Percentiles rank a stretch among this genome's conserved stretches.
These are phyloP conservation scores for Monopterus albus DNA, from an alignment of 2,113 vertebrate species.

Conservation along the genomic window DNA sequence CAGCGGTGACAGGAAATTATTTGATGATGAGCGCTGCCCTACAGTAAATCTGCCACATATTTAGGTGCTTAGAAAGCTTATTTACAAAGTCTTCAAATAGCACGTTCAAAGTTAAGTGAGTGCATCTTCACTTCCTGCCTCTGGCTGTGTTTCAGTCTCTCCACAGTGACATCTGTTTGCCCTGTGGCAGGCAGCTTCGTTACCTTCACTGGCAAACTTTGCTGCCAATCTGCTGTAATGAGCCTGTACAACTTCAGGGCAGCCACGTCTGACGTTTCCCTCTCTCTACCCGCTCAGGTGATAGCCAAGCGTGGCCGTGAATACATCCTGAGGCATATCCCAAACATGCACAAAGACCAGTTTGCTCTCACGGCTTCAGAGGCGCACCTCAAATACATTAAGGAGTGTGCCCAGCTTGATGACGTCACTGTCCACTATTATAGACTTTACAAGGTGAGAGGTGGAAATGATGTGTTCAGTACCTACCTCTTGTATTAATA, in stretches of 20 bases:
- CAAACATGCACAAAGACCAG: constrained; percentile 99
- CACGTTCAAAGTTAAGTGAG: constrained; percentile 5
- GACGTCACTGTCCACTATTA: constrained; percentile 98
- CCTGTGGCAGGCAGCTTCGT: constrained; percentile 16
- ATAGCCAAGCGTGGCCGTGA: constrained; percentile 95
- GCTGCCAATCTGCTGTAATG: constrained; percentile 11
- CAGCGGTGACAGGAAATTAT: constrained; percentile 69
- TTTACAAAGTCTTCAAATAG: constrained; percentile 20
- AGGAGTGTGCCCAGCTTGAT: constrained; percentile 93
- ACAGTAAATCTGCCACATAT: constrained; percentile 44
- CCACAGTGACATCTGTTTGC: constrained; percentile 51
- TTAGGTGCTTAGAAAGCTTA: constrained; percentile 45
- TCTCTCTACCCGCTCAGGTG: constrained; percentile 81
- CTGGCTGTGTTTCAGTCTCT: constrained; percentile 8
- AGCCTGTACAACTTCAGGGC: constrained; percentile 3
- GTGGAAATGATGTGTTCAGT: background rate
- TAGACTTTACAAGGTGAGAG: constrained; percentile 92
- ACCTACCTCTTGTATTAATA: background rate
- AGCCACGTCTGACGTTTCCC: background rate
- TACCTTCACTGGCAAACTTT: constrained; percentile 11
- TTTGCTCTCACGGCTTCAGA: constrained; percentile 95
- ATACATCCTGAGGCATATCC: constrained; percentile 97
- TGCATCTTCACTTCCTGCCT: constrained; percentile 7
- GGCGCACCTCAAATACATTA: constrained; percentile 97
- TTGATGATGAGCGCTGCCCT: constrained; percentile 43